Evolutionary conservation across 2,888 invertebrate species (phyloP), one percentile per base, ranked within the genome.

Genomic region (Hartigia nigra): DNA sequence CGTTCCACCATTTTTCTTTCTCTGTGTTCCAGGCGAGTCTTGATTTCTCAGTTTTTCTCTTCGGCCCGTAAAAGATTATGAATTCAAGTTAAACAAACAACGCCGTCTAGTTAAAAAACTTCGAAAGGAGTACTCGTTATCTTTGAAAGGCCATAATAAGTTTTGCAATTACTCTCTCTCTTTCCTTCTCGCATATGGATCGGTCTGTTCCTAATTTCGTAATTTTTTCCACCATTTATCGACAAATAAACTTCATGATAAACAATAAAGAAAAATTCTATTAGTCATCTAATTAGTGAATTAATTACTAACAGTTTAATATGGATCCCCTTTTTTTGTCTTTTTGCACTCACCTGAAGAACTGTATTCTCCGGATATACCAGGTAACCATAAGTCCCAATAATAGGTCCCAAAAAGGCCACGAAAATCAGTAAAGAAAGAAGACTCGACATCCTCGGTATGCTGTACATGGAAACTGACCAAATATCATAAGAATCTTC

Each of bases 331-430:
- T 39, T 23, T 55, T 55, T 55, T 23, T 5, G 9, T 55, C 23
- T 23, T 55, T 9, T 14, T 11, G 36, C 11, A 34, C 83, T 88
- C 81, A 91, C 91, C 89, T 91, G 91, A 77, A 90, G 82, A 35
- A 90, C 80, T 1, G 90, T 86, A 74, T 82, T 86, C 81, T 86
- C 69, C 4, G 91, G 87, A 72, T 86, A 91, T 55, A 91, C 81
- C 34, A 91, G 87, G 55, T 55, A 9, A 55, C 55, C 55, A 9
- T 55, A 5, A 9, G 23, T 23, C 23, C 55, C 55, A 23, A 55
- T 23, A 55, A 23, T 9, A 23, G 0, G 9, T 55, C 55, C 55
- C 55, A 23, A 55, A 55, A 55, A 23, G 23, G 5, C 23, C 55
- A 23, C 9, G 23, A 55, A 23, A 55, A 9, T 23, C 55, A 55